Evolutionary conservation across 2,888 invertebrate genomes (phyloP).

Genomic region (Cheilosia soror): DNA sequence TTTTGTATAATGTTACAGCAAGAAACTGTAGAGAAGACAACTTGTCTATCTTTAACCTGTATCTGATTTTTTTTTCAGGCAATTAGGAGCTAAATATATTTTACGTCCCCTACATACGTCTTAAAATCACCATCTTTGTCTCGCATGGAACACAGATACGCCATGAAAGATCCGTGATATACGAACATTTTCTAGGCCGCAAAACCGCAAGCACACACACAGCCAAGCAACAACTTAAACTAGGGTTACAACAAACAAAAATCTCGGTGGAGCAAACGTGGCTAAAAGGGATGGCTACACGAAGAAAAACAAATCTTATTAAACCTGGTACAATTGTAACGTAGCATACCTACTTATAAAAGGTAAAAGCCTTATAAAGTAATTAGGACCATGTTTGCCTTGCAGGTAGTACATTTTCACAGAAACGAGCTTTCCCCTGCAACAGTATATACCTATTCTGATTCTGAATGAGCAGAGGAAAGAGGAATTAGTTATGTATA

Average conservation of each 20-base stretch:
- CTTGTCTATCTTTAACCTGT: slow-evolving; percentile 55
- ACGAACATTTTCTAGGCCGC: slow-evolving; percentile 67
- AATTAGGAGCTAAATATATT: slow-evolving; percentile 66
- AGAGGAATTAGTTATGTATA: slow-evolving; percentile 35
- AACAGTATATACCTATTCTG: background rate
- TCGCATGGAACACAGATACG: slow-evolving; percentile 29
- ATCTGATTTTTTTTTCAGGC: slow-evolving; percentile 53
- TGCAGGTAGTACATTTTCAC: slow-evolving; percentile 65
- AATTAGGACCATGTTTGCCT: slow-evolving; percentile 72
- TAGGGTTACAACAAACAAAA: slow-evolving; percentile 54
- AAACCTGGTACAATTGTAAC: slow-evolving; percentile 70
- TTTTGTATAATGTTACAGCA: slow-evolving; percentile 43
- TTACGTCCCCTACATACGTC: slow-evolving; percentile 73
- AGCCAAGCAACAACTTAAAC: slow-evolving; percentile 18
- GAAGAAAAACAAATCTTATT: slow-evolving; percentile 70
- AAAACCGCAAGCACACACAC: slow-evolving; percentile 49
- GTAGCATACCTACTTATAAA: slow-evolving; percentile 43
- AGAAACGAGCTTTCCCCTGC: slow-evolving; percentile 63
- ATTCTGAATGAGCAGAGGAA: slow-evolving; percentile 34
- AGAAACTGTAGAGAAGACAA: slow-evolving; percentile 28
- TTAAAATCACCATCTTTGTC: slow-evolving; percentile 56
- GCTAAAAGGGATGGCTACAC: slow-evolving; percentile 45
- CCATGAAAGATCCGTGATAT: slow-evolving; percentile 64
- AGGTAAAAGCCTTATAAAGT: slow-evolving; percentile 72
- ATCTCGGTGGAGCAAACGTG: slow-evolving; percentile 44